These are phyloP conservation scores for Galbula dea DNA, from an alignment of 2,113 vertebrate species.

Conservation along the genomic window DNA sequence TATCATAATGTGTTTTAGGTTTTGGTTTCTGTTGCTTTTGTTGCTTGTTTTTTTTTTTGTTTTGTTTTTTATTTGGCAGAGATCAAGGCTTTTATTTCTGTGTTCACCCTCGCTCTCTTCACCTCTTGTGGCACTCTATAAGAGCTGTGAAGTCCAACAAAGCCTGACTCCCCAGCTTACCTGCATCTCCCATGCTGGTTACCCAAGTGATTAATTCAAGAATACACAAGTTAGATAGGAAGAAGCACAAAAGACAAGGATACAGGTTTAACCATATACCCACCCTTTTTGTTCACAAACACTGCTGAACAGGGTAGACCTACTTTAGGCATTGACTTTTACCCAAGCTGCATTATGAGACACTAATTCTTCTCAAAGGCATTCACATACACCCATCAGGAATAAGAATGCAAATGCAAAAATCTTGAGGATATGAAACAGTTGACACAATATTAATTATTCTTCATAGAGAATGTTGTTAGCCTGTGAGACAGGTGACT, in stretches of 20 bases:
- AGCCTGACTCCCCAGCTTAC: background rate
- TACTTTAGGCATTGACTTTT: background rate
- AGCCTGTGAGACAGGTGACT: background rate
- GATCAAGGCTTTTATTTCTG: background rate
- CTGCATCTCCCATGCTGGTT: background rate
- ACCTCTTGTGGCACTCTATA: background rate
- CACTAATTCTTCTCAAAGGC: background rate
- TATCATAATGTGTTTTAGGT: background rate
- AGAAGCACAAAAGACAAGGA: background rate
- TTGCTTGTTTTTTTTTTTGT: background rate
- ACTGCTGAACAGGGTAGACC: background rate
- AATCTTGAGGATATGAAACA: background rate
- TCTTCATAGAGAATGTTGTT: background rate
- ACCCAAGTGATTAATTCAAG: background rate
- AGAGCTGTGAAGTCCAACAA: background rate
- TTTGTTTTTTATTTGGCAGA: background rate
- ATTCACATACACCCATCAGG: background rate
- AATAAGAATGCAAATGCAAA: background rate
- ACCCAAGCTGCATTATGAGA: background rate
- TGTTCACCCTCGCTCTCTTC: background rate
- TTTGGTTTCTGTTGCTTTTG: background rate
- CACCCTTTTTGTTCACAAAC: background rate
- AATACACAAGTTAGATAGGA: background rate
- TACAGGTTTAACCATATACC: background rate
- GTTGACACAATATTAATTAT: background rate